Base-by-base conservation (phyloP, 2,113 vertebrate genomes). In the Ctenomys sociabilis region DNA sequence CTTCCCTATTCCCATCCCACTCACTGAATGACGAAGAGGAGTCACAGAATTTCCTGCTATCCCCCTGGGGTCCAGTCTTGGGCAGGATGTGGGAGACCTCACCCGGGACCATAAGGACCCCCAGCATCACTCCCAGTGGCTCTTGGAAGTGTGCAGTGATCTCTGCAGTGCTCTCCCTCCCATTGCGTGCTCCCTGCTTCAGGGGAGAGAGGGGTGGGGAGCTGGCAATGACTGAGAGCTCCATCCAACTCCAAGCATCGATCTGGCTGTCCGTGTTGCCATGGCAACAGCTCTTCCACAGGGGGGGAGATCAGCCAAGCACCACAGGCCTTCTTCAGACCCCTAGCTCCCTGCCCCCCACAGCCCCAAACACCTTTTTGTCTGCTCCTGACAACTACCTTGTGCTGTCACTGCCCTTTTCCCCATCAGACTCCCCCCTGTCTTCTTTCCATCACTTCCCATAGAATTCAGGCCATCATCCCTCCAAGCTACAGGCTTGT, bases 241-340 rank as follows among this genome's bases (percentile, higher is more conserved):
- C 61, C 28, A 84, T 81, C 90, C 92, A 77, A 40, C 13, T 7
- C 91, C 75, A 32, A 92, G 86, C 96, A 97, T 98, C 10, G 92
- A 98, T 94, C 94, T 93, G 61, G 83, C 84, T 96, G 92, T 93
- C 88, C 5, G 45, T 0, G 97, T 98, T 97, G 96, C 92, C 96
- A 97, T 97, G 96, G 98, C 40, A 98, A 98, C 97, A 26, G 24
- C 91, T 98, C 96, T 85, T 85, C 96, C 70, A 87, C 92, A 63
- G 85, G 49, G 85, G 68, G 94, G 87, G 68, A 94, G 81, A 96
- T 97, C 96, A 73, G 96, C 95, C 97, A 24, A 2, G 73, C 30
- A 59, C 91, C 59, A 59, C 0, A 28, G 84, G 63, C 77, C 40
- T 89, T 85, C 94, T 49, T 45, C 61, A 52, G 88, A 19, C 28